Evolutionary conservation across 1,140 invertebrate species (phyloP), one percentile per base, ranked within the genome.

Genomic region (Penaeus chinensis): DNA sequence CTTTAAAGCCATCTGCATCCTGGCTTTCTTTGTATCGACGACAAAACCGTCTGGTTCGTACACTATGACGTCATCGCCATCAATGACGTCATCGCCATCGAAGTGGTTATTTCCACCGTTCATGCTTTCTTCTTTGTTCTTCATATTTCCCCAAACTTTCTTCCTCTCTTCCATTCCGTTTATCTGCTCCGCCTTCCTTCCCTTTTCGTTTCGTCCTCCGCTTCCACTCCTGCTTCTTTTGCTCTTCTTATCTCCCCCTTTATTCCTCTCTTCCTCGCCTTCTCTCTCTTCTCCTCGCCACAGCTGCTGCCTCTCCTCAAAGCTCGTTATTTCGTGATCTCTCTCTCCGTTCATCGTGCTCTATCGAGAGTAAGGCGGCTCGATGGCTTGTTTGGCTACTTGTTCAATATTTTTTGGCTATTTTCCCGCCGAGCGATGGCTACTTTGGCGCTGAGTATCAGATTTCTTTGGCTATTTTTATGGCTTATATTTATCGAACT

Each of bases 111-210:
- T 22, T 71, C 66, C 66, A 24, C 66, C 32, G n/a, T 71, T 71
- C 66, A n/a, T 71, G n/a, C 13, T 24, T 20, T 32, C 66, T 71
- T 71, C 32, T 71, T 71, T 71, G n/a, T 71, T 71, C 66, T 71
- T 71, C 32, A n/a, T 71, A 8, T 54, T 54, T 54, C 16, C 54
- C 54, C 54, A 54, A 54, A 54, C 16, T 22, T 22, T 32, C 32
- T 71, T 71, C 19, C 66, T 71, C 32, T 71, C 32, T 32, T 71
- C 66, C 66, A 22, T 71, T 71, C 66, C 32, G 11, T 71, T 71
- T 16, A 10, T 71, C n/a, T 22, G n/a, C 18, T 71, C 32, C 20
- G 11, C 32, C 20, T 32, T 71, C 66, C 32, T 20, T 32, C 32
- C 32, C 66, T 71, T 24, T 20, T 24, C 66, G n/a, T 16, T 71